Percentiles rank a stretch among this genome's conserved stretches.
Evolutionary conservation across 2,888 invertebrate species (phyloP).

Genomic region (Didymodactylos carnosus): DNA sequence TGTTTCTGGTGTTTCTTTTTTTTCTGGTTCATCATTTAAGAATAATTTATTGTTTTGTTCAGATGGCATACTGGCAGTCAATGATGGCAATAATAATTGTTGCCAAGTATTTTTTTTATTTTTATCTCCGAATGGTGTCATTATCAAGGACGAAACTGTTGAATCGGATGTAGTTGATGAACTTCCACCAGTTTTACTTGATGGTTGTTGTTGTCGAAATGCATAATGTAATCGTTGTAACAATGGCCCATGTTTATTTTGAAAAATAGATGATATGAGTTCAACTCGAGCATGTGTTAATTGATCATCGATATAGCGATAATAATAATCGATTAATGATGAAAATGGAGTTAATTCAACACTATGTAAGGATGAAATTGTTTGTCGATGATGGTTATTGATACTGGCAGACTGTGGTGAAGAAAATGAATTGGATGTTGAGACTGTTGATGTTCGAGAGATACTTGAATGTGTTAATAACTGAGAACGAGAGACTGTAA

Average conservation of each 20-base stretch:
- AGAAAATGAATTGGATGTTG: no score
- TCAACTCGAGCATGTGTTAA: neutral
- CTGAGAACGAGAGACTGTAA: no score
- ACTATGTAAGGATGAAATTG: no score
- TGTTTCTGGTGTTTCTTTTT: neutral
- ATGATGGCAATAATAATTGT: neutral
- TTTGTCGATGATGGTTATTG: neutral
- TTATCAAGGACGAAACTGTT: no score
- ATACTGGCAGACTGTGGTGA: no score
- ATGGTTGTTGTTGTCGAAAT: neutral
- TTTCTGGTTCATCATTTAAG: neutral
- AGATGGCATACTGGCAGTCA: no score
- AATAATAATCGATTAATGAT: neutral
- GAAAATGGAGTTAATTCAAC: neutral
- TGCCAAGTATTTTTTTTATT: neutral
- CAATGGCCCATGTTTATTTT: neutral
- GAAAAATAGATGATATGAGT: neutral
- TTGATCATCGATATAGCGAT: neutral
- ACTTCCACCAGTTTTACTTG: no score
- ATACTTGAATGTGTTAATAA: no score
- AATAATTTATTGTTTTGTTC: neutral
- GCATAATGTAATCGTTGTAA: neutral
- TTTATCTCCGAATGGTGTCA: neutral
- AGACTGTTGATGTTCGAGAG: no score
- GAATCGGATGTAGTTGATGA: no score